Evolutionary conservation across 2,113 vertebrate species (phyloP).

Genomic region (Petromus typicus): DNA sequence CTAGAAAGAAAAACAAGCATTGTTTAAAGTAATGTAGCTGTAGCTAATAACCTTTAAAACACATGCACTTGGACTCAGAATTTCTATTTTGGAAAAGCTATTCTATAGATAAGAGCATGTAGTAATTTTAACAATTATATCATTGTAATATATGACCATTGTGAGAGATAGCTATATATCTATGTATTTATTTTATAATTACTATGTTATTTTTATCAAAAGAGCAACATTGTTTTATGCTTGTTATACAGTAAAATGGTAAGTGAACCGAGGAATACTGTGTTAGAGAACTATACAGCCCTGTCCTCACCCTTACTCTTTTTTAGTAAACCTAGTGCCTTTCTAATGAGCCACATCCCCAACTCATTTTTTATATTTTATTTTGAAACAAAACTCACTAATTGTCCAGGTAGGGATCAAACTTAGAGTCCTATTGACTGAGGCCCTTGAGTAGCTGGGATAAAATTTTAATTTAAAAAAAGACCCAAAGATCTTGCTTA

Average conservation of each 20-base stretch:
- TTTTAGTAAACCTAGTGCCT: neutral
- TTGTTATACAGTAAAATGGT: neutral
- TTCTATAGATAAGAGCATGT: conserved; percentile 1
- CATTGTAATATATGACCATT: neutral
- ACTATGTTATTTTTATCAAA: neutral
- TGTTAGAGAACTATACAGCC: neutral
- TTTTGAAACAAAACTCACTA: neutral
- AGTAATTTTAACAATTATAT: neutral
- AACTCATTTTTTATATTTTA: neutral
- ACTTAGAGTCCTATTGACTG: neutral
- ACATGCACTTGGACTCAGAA: conserved; percentile 41
- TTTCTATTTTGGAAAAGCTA: conserved; percentile 60
- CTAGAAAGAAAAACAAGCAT: neutral
- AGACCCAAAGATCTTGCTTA: neutral
- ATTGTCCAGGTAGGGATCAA: neutral
- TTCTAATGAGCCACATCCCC: neutral
- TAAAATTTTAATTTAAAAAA: neutral
- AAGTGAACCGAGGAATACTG: neutral
- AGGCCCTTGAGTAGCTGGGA: neutral
- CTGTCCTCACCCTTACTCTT: neutral
- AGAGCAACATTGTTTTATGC: neutral
- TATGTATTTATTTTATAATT: neutral
- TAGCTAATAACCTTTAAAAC: conserved; percentile 48
- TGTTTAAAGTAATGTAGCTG: conserved; percentile 7
- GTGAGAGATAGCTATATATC: neutral